Evolutionary conservation across 1,140 invertebrate species (phyloP).

Genomic region (Oedothorax gibbosus): DNA sequence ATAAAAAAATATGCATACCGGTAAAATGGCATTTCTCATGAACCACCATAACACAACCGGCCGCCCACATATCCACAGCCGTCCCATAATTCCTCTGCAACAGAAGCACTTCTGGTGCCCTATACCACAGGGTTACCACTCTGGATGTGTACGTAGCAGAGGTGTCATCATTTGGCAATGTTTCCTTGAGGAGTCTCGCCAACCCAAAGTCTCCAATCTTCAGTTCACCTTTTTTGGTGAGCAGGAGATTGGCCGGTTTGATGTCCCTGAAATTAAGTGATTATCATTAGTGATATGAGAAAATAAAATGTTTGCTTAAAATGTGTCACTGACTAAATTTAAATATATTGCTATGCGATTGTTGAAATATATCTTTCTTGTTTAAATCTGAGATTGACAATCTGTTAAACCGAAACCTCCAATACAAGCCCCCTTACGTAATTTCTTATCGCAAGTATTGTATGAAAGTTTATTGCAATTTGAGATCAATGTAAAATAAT

Average conservation of each 20-base stretch:
- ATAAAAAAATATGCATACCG: constrained; percentile 64
- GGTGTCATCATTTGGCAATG: too few relatives aligned
- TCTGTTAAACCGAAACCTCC: too few relatives aligned
- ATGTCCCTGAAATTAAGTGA: constrained; percentile 65
- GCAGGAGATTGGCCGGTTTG: too few relatives aligned
- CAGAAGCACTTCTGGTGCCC: constrained; percentile 87
- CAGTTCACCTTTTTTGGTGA: constrained; percentile 66
- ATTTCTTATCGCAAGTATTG: too few relatives aligned
- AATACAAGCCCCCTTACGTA: too few relatives aligned
- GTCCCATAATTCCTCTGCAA: constrained; percentile 97
- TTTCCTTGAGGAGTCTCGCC: constrained; percentile 88
- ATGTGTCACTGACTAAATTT: background rate
- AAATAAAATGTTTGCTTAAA: constrained; percentile 88
- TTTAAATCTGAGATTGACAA: too few relatives aligned
- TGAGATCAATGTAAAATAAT: too few relatives aligned
- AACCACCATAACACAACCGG: constrained; percentile 91
- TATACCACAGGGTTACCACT: constrained; percentile 98
- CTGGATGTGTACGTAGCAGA: constrained; percentile 85
- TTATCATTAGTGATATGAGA: constrained; percentile 96
- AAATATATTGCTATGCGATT: too few relatives aligned
- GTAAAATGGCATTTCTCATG: constrained; percentile 84
- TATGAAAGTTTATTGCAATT: too few relatives aligned
- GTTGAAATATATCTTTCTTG: too few relatives aligned
- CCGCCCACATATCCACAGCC: constrained; percentile 98
- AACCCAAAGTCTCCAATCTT: constrained; percentile 94